Evolutionary conservation across 2,888 invertebrate genomes (phyloP).

Genomic region (Stramonita haemastoma): DNA sequence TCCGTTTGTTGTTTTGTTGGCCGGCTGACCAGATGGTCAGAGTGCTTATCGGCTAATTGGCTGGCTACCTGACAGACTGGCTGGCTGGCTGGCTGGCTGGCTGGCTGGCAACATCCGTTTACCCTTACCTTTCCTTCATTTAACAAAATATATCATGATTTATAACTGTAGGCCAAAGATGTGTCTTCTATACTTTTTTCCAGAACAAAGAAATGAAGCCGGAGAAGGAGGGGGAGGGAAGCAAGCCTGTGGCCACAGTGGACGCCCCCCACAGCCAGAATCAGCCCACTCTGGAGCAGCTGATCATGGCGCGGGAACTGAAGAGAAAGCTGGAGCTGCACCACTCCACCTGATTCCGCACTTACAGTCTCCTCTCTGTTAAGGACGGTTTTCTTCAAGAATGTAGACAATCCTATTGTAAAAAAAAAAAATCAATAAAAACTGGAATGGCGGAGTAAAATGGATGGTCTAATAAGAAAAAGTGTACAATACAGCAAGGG

Average conservation of each 20-base stretch:
- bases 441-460: too few relatives aligned
- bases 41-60: too few relatives aligned
- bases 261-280: not conserved
- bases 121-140: too few relatives aligned
- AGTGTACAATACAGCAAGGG: too few relatives aligned
- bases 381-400: not conserved
- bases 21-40: too few relatives aligned
- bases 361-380: too few relatives aligned
- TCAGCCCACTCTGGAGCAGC: slow-evolving; percentile 28
- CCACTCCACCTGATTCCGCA: slow-evolving; percentile 2
- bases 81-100: not conserved
- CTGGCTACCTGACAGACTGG: not conserved
- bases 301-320: slow-evolving; percentile 32
- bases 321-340: slow-evolving; percentile 31
- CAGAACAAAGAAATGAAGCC: slow-evolving; percentile 10
- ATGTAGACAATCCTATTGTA: too few relatives aligned
- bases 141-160: too few relatives aligned
- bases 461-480: too few relatives aligned
- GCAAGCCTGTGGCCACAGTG: not conserved
- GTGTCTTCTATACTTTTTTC: not conserved
- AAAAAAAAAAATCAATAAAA: too few relatives aligned
- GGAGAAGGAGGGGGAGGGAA: slow-evolving; percentile 27
- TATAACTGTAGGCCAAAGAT: too few relatives aligned
- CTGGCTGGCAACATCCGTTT: not conserved
- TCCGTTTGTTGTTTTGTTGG: too few relatives aligned